phyloP scores from a whole-genome alignment of 1,140 invertebrate genomes.

The Chelonus insularis region DNA sequence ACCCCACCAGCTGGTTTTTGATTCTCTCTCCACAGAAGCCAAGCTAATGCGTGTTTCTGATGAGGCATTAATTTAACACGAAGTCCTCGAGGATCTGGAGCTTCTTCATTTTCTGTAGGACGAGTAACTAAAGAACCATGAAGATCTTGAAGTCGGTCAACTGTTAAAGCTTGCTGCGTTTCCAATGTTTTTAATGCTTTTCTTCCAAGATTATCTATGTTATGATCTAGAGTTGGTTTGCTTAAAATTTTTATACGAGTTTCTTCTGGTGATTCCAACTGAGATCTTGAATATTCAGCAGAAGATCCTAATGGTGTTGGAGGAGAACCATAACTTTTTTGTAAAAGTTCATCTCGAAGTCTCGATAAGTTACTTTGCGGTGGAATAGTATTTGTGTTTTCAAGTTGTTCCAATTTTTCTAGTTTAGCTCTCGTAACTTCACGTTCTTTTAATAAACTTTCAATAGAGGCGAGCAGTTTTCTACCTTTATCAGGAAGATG shows the following conservation, averaged over 20 bases:
- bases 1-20: constrained; percentile 82
- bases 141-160: constrained; percentile 71
- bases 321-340: too few species aligned
- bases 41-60: constrained; percentile 83
- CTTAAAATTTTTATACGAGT: background rate
- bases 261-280: too few species aligned
- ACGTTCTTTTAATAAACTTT: too few species aligned
- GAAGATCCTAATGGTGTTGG: too few species aligned
- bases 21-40: constrained; percentile 86
- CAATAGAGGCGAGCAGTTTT: too few species aligned
- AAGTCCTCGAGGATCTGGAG: constrained; percentile 67
- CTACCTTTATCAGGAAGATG: too few species aligned
- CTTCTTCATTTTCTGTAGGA: constrained; percentile 64
- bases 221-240: constrained; percentile 20
- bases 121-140: constrained; percentile 71
- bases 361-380: too few species aligned
- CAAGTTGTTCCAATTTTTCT: too few species aligned
- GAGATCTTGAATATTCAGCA: too few species aligned
- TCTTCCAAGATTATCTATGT: constrained; percentile 37
- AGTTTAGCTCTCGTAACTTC: too few species aligned
- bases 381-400: too few species aligned
- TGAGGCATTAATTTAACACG: constrained; percentile 78
- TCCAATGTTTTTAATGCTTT: constrained; percentile 65
- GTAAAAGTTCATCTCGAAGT: too few species aligned
- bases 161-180: constrained; percentile 67